Evolutionary conservation across 2,797 vertebrate species (phyloP).

Genomic region (Neoniphon sammara): DNA sequence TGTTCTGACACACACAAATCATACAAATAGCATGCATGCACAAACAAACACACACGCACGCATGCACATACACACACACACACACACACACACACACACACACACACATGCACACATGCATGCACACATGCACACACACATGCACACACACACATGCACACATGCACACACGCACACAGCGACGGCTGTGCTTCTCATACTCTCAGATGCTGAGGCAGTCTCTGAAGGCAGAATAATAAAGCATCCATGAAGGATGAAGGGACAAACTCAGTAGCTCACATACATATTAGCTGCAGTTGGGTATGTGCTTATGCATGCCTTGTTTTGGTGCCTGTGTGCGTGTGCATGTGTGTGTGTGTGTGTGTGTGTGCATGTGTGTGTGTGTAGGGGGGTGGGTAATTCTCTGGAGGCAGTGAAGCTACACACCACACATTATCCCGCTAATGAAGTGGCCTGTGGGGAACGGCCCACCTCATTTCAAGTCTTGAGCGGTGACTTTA

Average conservation of each 20-base stretch:
- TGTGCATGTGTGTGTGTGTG: background rate
- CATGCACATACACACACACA: conserved; percentile 4
- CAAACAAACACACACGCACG: background rate
- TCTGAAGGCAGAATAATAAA: conserved; percentile 35
- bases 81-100: conserved; percentile 15
- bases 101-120: background rate
- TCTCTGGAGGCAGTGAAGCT: conserved; percentile 32
- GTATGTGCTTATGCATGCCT: conserved; percentile 18
- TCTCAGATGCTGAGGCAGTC: background rate
- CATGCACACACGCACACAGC: background rate
- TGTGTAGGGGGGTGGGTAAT: conserved; percentile 5
- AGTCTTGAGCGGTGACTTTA: conserved; percentile 44
- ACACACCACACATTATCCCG: conserved; percentile 57
- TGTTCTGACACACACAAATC: conserved; percentile 23
- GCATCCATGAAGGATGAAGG: conserved; percentile 36
- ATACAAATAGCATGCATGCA: background rate
- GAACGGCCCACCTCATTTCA: conserved; percentile 55
- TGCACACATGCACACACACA: background rate
- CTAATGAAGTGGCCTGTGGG: conserved; percentile 67
- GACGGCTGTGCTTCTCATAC: no score
- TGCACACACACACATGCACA: conserved; percentile 10
- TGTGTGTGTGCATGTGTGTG: no score
- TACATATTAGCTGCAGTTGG: conserved; percentile 18
- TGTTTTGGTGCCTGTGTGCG: conserved; percentile 30
- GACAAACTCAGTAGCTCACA: conserved; percentile 28